Evolutionary conservation across 2,113 vertebrate genomes (phyloP).

Genomic region (Edolisoma coerulescens): DNA sequence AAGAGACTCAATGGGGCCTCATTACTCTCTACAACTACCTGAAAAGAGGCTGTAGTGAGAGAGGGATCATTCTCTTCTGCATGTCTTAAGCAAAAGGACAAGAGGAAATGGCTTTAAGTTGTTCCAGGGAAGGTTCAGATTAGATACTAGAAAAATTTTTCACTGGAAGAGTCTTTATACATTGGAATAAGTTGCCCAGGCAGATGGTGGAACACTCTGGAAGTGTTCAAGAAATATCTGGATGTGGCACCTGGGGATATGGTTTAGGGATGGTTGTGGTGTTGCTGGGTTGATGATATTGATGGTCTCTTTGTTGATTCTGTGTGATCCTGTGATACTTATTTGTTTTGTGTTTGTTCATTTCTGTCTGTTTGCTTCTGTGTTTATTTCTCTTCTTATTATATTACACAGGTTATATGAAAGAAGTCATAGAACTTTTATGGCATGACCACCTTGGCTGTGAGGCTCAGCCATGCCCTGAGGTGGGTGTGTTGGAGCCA

Average conservation of each 20-base stretch:
- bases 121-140: background rate
- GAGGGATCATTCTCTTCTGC: background rate
- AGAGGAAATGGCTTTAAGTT: background rate
- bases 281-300: background rate
- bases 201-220: background rate
- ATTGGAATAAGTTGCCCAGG: background rate
- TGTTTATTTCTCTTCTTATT: background rate
- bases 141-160: background rate
- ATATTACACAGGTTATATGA: background rate
- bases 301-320: background rate
- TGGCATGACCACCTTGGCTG: fast-evolving
- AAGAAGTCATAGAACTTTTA: background rate
- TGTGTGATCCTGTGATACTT: background rate
- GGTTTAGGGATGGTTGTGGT: background rate
- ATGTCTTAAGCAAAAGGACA: background rate
- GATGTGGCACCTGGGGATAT: background rate
- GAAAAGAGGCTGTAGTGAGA: background rate
- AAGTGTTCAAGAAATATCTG: background rate
- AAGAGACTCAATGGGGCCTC: background rate
- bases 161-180: background rate
- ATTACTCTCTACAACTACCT: background rate
- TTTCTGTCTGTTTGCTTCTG: background rate
- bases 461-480: background rate
- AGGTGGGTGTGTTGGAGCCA: fast-evolving
- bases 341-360: background rate